Base-by-base conservation (phyloP, 2,113 vertebrate genomes). In the Hippocampus mohnikei region DNA sequence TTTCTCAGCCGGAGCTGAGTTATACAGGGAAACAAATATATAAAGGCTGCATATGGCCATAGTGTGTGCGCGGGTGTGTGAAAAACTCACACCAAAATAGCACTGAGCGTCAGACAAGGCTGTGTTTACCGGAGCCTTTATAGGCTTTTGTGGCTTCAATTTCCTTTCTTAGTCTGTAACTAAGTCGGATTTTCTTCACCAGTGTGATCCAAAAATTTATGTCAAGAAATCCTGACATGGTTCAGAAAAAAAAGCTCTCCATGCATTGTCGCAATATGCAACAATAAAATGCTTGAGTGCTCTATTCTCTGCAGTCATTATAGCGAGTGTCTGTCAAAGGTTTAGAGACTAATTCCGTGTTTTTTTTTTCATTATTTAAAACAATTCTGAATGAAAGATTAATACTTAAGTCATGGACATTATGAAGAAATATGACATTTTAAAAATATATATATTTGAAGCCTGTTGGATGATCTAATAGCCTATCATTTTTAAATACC, bases 101-200 rank as follows among this genome's bases (percentile, higher is more conserved):
- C 1, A 33, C 70, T 40, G 15, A 76, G 65, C 50, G 52, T 58
- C 67, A 67, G 42, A 59, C 74, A 1, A 80, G 70, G 63, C 41
- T 82, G 71, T 73, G 75, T 81, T 82, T 75, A 74, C 77, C 75
- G 59, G 64, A 42, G 53, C 40, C 71, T 73, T 67, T 73, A 69
- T 58, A 21, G 8, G 44, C 40, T 73, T 84, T 65, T 69, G 65
- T 64, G 48, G 69, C 41, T 53, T 82, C 41, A 58, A 48, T 67
- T 80, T 77, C 68, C 70, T 37, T 52, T 66, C 59, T 59, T 5
- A 37, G 9, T 69, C 29, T 71, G 68, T 64, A 82, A 81, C 8
- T 76, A 74, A 68, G 67, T 81, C 79, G 71, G 48, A 76, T 62
- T 52, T 68, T 78, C 23, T 62, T 41, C 66, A 72, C 6, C 46